phyloP scores from a whole-genome alignment of 2,113 vertebrate genomes.

The Sphyrna mokarran region DNA sequence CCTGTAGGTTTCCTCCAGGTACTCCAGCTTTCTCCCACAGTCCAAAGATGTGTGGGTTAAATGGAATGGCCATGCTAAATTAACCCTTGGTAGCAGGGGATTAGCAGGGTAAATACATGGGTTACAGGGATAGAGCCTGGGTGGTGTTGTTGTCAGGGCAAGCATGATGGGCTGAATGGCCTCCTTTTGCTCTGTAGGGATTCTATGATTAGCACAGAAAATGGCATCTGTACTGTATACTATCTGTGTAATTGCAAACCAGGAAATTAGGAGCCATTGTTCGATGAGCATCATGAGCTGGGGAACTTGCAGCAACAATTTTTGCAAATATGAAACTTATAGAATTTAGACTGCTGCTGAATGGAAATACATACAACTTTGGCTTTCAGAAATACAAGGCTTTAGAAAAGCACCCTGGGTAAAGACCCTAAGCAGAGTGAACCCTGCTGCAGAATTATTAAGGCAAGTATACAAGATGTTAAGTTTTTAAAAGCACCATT shows the following conservation, averaged over 20 bases:
- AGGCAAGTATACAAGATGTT: not conserved
- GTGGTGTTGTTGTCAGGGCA: too few species aligned
- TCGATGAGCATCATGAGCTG: not conserved
- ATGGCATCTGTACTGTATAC: not conserved
- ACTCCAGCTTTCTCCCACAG: too few species aligned
- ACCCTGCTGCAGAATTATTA: not conserved
- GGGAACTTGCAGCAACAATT: not conserved
- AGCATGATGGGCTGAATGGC: too few species aligned
- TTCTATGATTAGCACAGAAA: not conserved
- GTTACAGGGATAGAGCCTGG: too few species aligned
- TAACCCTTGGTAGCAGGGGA: too few species aligned
- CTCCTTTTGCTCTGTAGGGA: too few species aligned
- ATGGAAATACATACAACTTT: not conserved
- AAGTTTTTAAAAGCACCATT: not conserved
- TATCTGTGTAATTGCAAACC: not conserved
- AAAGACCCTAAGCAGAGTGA: not conserved
- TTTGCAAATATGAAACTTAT: not conserved
- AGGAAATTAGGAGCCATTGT: not conserved
- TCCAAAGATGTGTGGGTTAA: too few species aligned
- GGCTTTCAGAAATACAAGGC: not conserved
- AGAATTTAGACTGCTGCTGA: not conserved
- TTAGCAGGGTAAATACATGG: too few species aligned
- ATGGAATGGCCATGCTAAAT: too few species aligned
- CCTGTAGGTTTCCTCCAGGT: too few species aligned
- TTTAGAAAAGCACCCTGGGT: not conserved